Evolutionary conservation across 2,113 vertebrate species (phyloP), one percentile per base, ranked within the genome.

Genomic region (Argyrosomus japonicus): DNA sequence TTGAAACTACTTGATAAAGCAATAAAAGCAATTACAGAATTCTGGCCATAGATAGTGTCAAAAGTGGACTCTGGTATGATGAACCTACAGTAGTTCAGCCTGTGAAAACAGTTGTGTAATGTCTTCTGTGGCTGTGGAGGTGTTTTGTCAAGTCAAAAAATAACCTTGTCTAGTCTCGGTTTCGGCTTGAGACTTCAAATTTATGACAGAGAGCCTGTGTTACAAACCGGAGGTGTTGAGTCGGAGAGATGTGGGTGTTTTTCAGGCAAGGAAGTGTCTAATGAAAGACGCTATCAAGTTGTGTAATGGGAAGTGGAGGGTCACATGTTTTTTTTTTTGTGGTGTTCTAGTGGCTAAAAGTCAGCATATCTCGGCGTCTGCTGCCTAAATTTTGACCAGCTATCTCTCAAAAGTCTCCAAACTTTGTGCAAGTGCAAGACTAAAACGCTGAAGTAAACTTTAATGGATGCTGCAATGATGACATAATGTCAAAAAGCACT

Each of bases 101-200:
- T 12, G 19, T 79, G 68, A 29, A 81, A 68, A 77, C 7, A 17
- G 45, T 29, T 23, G 40, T 48, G 2, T 65, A 48, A 67, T n/a
- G 36, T 73, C 23, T 45, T 62, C 3, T 29, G 54, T 23, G 32
- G 68, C 67, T 60, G 19, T 57, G 15, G 18, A 53, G 51, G 45
- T 82, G 8, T 6, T 54, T 48, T 61, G 40, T 47, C 60, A 76
- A 5, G 51, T 69, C 23, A 14, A 45, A 71, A 62, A 74, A 75
- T 7, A 70, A 58, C 69, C 19, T 63, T 2, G 23, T 32, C 48
- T 74, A 74, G 19, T 51, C 32, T 51, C 47, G 56, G 67, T 84
- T 77, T 64, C 19, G 19, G 13, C 40, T 67, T 6, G 47, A 88
- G 69, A 75, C 75, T 68, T 77, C 13, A 70, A 53, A 69, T 68